phyloP scores from a whole-genome alignment of 2,888 invertebrate genomes.

The Kuschelorhynchus macadamiae region DNA sequence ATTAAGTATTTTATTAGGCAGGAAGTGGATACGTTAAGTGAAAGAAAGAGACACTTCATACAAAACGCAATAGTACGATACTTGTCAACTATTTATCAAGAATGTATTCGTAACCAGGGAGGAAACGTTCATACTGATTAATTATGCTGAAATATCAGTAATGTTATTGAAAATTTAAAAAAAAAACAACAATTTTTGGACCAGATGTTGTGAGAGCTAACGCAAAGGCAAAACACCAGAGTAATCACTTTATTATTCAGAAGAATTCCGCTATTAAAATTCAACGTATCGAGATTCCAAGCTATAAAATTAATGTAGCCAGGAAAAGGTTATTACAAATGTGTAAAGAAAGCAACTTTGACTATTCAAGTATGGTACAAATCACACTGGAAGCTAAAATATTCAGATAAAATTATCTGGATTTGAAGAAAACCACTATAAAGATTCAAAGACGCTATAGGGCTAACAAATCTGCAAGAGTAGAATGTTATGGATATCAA shows the following conservation, averaged over 20 bases:
- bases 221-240: constrained; percentile 39
- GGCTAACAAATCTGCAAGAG: constrained; percentile 41
- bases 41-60: too few relatives aligned
- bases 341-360: constrained; percentile 58
- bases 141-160: constrained; percentile 59
- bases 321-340: constrained; percentile 15
- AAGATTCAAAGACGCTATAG: constrained; percentile 63
- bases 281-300: constrained; percentile 49
- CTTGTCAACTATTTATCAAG: too few relatives aligned
- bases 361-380: constrained; percentile 61
- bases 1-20: too few relatives aligned
- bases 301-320: constrained; percentile 49
- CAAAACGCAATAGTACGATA: too few relatives aligned
- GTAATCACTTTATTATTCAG: constrained; percentile 14
- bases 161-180: constrained; percentile 63
- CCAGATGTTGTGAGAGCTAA: constrained; percentile 51
- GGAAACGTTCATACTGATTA: too few relatives aligned
- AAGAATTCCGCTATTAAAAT: constrained; percentile 26
- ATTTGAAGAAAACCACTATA: constrained; percentile 48
- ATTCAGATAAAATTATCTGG: constrained; percentile 40
- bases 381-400: constrained; percentile 11
- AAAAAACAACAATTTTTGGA: constrained; percentile 50
- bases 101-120: too few relatives aligned
- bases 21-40: too few relatives aligned
- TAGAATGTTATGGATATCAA: constrained; percentile 8